Evolutionary conservation across 2,113 vertebrate genomes (phyloP).

Genomic region (Xyrauchen texanus): DNA sequence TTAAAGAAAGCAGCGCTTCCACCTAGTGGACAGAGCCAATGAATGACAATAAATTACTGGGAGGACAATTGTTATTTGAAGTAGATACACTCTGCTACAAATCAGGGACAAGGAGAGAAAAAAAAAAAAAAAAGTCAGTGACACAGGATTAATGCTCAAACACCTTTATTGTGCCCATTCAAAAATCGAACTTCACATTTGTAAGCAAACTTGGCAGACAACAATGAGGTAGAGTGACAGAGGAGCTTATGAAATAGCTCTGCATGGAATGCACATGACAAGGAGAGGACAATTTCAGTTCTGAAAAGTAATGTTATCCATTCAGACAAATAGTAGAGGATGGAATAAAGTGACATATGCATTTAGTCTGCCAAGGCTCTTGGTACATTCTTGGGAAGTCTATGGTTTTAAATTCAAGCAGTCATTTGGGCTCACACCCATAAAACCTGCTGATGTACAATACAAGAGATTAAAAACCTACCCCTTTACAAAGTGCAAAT

Average conservation of each 20-base stretch:
- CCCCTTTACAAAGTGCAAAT: slow-evolving; percentile 94
- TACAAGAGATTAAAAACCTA: slow-evolving; percentile 97
- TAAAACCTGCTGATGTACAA: slow-evolving; percentile 84
- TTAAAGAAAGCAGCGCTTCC: no score
- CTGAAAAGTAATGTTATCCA: slow-evolving; percentile 60
- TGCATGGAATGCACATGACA: slow-evolving; percentile 77
- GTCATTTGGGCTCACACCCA: slow-evolving; percentile 79
- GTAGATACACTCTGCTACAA: neutral
- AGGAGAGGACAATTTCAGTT: slow-evolving; percentile 57
- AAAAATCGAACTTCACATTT: slow-evolving; percentile 92
- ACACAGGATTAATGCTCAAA: slow-evolving; percentile 85
- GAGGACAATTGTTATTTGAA: no score
- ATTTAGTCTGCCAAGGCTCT: slow-evolving; percentile 76
- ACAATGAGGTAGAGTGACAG: slow-evolving; percentile 99
- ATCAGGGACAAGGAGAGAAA: neutral
- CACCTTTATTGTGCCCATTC: slow-evolving; percentile 99
- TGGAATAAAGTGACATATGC: slow-evolving; percentile 70
- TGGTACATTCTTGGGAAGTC: slow-evolving; percentile 70
- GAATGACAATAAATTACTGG: no score
- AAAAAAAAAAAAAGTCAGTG: slow-evolving; percentile 19
- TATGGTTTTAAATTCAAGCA: slow-evolving; percentile 76
- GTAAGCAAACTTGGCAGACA: slow-evolving; percentile 90
- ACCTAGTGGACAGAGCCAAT: no score
- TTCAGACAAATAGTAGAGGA: slow-evolving; percentile 50
- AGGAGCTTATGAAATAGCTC: slow-evolving; percentile 94